Conservation (phyloP, 2,888 invertebrate genomes). For the Megamerina dolium region DNA sequence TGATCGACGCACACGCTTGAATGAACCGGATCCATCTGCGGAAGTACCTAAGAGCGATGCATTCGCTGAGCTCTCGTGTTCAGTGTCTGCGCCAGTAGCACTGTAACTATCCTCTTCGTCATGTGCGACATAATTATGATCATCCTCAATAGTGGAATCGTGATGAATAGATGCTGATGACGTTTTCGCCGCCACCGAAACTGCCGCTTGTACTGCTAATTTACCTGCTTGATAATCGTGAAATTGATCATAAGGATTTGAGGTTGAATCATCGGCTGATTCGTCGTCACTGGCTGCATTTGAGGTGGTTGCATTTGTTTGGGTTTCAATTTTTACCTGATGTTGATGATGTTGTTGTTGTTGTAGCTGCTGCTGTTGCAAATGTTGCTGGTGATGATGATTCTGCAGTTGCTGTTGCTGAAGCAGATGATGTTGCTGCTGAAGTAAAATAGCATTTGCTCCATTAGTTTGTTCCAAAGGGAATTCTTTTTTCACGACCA, state of each 20-base stretch:
- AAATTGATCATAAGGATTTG: conserved; percentile 39
- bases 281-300: conserved; percentile 29
- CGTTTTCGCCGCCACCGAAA: conserved; percentile 11
- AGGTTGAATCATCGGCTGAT: conserved; percentile 40
- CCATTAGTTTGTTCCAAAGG: conserved; percentile 17
- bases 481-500: background rate
- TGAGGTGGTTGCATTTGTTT: conserved; percentile 27
- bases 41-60: conserved; percentile 19
- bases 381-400: conserved; percentile 16
- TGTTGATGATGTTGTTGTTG: conserved; percentile 21
- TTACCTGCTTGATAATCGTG: conserved; percentile 27
- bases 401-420: conserved; percentile 23
- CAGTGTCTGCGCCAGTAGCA: conserved; percentile 30
- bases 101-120: conserved; percentile 41
- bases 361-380: conserved; percentile 20
- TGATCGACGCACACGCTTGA: conserved; percentile 61
- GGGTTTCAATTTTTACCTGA: conserved; percentile 12
- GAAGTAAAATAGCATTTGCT: conserved; percentile 33
- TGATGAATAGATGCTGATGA: conserved; percentile 17
- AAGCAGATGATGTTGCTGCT: conserved; percentile 10
- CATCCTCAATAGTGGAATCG: conserved; percentile 37
- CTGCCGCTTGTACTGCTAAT: conserved; percentile 5
- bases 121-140: conserved; percentile 40
- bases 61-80: conserved; percentile 34
- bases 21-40: conserved; percentile 28